Evolutionary conservation across 2,888 invertebrate genomes (phyloP).

Genomic region (Acanthococcus lagerstroemiae): DNA sequence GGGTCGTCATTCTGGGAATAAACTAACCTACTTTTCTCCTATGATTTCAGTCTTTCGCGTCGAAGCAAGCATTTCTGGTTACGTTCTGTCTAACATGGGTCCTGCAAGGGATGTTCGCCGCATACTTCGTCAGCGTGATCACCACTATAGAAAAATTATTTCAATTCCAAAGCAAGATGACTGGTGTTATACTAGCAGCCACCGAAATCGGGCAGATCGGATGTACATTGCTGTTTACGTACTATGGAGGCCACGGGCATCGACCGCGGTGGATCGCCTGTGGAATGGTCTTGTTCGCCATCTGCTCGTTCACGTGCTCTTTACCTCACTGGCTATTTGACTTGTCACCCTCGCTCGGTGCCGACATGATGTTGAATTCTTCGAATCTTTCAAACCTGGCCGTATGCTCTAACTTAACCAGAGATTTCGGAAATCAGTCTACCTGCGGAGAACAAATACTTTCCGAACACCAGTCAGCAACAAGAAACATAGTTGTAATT

Average conservation of each 20-base stretch:
- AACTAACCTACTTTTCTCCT: too few species aligned
- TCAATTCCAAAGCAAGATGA: constrained; percentile 82
- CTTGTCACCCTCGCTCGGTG: constrained; percentile 44
- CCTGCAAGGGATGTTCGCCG: constrained; percentile 76
- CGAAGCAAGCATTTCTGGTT: constrained; percentile 78
- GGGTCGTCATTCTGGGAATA: too few species aligned
- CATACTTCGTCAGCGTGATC: constrained; percentile 86
- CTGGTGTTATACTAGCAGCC: constrained; percentile 78
- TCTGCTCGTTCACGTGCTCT: constrained; percentile 76
- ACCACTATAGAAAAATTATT: constrained; percentile 88
- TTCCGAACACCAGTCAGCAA: constrained; percentile 60
- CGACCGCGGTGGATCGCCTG: constrained; percentile 88
- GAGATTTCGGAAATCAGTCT: background rate
- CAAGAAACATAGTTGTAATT: constrained; percentile 69
- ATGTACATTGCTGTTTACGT: constrained; percentile 75
- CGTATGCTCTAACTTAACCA: background rate
- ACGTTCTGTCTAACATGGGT: constrained; percentile 83
- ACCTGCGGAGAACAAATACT: constrained; percentile 53
- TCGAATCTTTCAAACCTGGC: background rate
- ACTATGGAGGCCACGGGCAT: constrained; percentile 84
- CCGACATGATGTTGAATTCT: background rate
- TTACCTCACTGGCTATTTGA: constrained; percentile 80
- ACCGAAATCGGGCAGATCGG: constrained; percentile 90
- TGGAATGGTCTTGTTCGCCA: constrained; percentile 75
- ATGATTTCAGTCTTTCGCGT: constrained; percentile 53